A percentile compares a stretch with the other conserved stretches of the same genome.
These are phyloP conservation scores for Lysiphlebus fabarum DNA, from an alignment of 1,140 invertebrate species.

Conservation along the genomic window DNA sequence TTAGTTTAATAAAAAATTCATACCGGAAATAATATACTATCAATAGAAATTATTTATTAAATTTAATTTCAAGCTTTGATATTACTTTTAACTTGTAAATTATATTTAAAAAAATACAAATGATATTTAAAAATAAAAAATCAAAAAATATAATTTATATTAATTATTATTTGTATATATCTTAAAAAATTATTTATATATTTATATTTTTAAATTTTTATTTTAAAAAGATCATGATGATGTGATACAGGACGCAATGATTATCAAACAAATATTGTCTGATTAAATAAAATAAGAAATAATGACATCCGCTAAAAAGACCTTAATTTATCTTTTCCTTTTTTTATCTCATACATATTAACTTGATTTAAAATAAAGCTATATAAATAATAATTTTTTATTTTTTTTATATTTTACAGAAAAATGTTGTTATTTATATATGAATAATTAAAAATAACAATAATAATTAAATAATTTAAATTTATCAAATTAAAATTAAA, in stretches of 20 bases:
- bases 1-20: neutral
- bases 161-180: neutral
- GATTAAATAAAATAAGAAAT: constrained; percentile 27
- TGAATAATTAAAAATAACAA: constrained; percentile 7
- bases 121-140: too few relatives aligned
- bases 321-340: constrained; percentile 16
- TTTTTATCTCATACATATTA: neutral
- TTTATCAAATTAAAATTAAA: constrained; percentile 9
- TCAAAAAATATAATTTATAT: too few relatives aligned
- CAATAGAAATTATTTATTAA: too few relatives aligned
- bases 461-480: neutral
- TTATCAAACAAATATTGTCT: constrained; percentile 18
- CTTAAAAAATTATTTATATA: neutral
- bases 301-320: constrained; percentile 23
- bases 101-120: too few relatives aligned
- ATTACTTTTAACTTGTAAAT: too few relatives aligned
- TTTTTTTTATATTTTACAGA: constrained; percentile 4
- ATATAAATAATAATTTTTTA: neutral
- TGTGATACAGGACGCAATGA: constrained; percentile 20
- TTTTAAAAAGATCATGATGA: neutral
- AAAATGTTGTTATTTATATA: neutral
- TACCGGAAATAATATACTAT: too few relatives aligned
- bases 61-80: too few relatives aligned
- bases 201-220: neutral
- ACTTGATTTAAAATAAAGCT: neutral